Evolutionary conservation across 2,888 invertebrate genomes (phyloP), one percentile per base, ranked within the genome.

Genomic region (Eudemis profundana): DNA sequence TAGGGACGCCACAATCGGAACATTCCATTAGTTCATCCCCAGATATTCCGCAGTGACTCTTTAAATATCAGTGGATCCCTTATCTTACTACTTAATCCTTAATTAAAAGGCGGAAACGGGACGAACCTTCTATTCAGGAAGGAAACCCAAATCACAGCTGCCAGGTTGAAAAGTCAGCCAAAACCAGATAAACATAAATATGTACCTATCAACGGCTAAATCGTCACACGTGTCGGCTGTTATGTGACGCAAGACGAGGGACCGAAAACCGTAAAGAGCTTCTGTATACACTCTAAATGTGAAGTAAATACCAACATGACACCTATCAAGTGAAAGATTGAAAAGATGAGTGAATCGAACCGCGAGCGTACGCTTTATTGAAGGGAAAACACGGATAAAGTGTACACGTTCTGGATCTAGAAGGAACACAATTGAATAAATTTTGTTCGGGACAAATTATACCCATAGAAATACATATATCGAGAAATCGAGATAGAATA

Each of bases 191-290:
- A 54, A 54, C 27, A 42, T 54, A 5, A 56, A 44, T 7, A n/a
- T n/a, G n/a, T n/a, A n/a, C n/a, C n/a, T n/a, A n/a, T n/a, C n/a
- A n/a, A 33, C 12, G 12, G 29, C 50, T 23, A 17, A 17, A 51
- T 23, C 38, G 19, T 38, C 23, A 46, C 36, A 29, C 38, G 36
- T 57, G 64, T 44, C 64, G 36, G 33, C 10, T 7, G 36, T 51
- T 42, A 57, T 59, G 36, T 57, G 64, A 64, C 57, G 50, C 44
- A 44, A 64, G 64, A 64, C 42, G 21, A 23, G 51, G 50, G 50
- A 57, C 27, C 40, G 27, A 47, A 36, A 29, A 38, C 27, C 42
- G 21, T 21, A 36, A 44, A 59, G 21, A 51, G 63, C 50, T 21
- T 50, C 23, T 33, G 33, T 27, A 54, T 29, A 42, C 21, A 33